phyloP scores from a whole-genome alignment of 2,888 invertebrate species.

The Pemphredon lugubris region DNA sequence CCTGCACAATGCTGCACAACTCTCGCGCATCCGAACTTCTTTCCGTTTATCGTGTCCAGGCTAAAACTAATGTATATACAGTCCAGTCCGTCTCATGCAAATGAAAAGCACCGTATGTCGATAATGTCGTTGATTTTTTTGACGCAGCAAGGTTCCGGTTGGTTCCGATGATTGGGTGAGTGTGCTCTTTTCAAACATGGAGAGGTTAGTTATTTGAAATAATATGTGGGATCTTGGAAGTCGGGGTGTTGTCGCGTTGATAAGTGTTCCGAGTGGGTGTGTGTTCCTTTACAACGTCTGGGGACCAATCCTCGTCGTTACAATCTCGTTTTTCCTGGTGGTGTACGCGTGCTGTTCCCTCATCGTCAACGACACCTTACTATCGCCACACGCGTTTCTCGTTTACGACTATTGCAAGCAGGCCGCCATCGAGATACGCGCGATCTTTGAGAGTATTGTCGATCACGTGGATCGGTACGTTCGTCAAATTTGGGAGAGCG shows the following conservation, averaged over 20 bases:
- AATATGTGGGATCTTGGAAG: conserved; percentile 79
- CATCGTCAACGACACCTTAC: conserved; percentile 73
- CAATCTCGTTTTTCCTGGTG: conserved; percentile 68
- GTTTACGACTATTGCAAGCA: conserved; percentile 57
- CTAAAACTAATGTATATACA: too few species aligned
- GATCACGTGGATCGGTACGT: conserved; percentile 17
- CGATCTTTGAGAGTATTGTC: background rate
- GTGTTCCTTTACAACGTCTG: conserved; percentile 73
- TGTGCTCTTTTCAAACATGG: conserved; percentile 78
- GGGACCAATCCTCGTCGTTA: conserved; percentile 72
- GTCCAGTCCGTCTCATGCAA: too few species aligned
- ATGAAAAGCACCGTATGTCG: conserved; percentile 44
- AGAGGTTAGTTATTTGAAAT: conserved; percentile 77
- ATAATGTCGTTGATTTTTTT: conserved; percentile 48
- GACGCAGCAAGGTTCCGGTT: conserved; percentile 65
- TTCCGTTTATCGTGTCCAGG: too few species aligned
- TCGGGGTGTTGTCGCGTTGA: conserved; percentile 72
- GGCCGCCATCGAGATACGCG: conserved; percentile 49
- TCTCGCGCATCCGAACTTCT: too few species aligned
- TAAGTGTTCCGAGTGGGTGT: conserved; percentile 74
- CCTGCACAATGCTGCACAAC: too few species aligned
- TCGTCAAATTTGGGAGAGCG: conserved; percentile 17
- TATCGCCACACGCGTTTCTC: conserved; percentile 71
- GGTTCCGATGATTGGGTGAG: conserved; percentile 69
- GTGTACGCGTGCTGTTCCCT: conserved; percentile 74